Percentiles rank a stretch among this genome's conserved stretches.
Conservation (phyloP, 1,140 invertebrate species). For the Ostrea denselamellosa region DNA sequence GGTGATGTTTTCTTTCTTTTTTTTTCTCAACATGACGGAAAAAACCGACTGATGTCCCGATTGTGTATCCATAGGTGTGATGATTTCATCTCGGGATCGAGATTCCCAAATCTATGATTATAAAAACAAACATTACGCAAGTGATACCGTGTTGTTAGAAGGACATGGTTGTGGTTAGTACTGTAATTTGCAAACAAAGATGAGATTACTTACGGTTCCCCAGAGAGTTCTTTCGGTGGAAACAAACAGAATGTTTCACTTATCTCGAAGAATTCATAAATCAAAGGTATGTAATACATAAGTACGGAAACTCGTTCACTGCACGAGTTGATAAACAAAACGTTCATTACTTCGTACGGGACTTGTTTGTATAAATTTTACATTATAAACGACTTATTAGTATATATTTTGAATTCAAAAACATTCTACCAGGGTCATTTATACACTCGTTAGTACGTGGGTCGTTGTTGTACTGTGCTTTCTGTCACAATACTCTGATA, state of each 20-base stretch:
- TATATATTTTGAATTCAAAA: too few species aligned
- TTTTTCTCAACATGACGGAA: too few species aligned
- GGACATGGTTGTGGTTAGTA: background rate
- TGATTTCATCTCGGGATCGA: constrained; percentile 6
- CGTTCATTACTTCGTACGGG: too few species aligned
- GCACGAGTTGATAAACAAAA: too few species aligned
- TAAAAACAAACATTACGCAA: constrained; percentile 27
- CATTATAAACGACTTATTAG: too few species aligned
- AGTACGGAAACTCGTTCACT: background rate
- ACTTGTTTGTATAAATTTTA: too few species aligned
- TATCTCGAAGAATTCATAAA: background rate
- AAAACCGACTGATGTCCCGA: too few species aligned
- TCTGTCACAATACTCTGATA: background rate
- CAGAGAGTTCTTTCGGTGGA: background rate
- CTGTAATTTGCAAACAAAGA: background rate
- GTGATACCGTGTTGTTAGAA: background rate
- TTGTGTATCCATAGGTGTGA: too few species aligned
- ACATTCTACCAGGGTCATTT: too few species aligned
- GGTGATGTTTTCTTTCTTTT: too few species aligned
- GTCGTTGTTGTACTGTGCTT: too few species aligned
- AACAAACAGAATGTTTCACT: background rate
- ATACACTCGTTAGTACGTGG: too few species aligned
- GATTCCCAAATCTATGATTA: background rate
- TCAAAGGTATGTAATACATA: background rate
- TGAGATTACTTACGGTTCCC: background rate